Evolutionary conservation across 2,113 vertebrate species (phyloP).

Genomic region (Strix aluco): DNA sequence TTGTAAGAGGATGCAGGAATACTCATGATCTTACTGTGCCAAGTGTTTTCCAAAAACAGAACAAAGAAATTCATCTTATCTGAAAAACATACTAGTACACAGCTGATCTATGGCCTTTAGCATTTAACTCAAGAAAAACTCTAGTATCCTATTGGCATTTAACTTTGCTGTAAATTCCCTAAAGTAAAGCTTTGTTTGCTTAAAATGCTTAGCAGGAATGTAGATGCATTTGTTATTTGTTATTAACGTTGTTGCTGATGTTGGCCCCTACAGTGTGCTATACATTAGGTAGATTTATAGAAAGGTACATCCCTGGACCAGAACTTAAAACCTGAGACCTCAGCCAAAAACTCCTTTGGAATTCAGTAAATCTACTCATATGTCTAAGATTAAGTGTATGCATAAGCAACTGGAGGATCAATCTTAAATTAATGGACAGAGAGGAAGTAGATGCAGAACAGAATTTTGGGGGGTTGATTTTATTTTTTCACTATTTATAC

Average conservation of each 20-base stretch:
- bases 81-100: background rate
- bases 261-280: background rate
- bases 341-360: background rate
- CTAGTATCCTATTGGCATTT: background rate
- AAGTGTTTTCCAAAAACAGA: background rate
- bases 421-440: background rate
- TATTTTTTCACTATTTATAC: background rate
- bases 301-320: background rate
- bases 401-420: background rate
- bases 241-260: background rate
- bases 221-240: background rate
- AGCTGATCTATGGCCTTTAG: background rate
- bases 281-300: background rate
- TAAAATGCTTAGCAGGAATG: background rate
- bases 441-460: background rate
- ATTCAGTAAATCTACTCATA: background rate
- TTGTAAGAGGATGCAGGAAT: background rate
- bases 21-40: background rate
- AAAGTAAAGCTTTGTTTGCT: background rate
- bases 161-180: background rate
- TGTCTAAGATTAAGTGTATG: background rate
- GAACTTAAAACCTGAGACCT: background rate
- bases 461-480: background rate
- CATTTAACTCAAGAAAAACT: background rate
- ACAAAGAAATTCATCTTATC: background rate